These are phyloP conservation scores for Lutjanus argentimaculatus DNA, from an alignment of 2,797 vertebrate species.

Conservation along the genomic window DNA sequence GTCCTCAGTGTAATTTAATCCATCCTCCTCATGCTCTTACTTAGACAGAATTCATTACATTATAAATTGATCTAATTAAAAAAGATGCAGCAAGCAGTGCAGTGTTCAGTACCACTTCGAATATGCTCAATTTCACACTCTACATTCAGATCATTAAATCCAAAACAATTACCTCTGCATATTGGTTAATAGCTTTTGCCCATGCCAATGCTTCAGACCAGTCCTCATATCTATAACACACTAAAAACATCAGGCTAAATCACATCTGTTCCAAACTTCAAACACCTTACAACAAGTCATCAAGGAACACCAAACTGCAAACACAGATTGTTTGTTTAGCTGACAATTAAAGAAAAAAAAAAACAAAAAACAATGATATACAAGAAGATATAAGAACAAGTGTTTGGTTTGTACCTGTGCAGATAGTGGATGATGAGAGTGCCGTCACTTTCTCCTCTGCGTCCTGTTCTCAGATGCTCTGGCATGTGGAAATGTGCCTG, in stretches of 20 bases:
- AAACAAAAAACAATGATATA: no score
- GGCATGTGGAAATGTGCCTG: constrained; percentile 66
- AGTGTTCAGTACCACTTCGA: constrained; percentile 30
- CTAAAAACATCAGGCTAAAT: constrained; percentile 36
- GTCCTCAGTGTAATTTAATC: constrained; percentile 9
- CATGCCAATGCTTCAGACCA: constrained; percentile 26
- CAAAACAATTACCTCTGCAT: constrained; percentile 7
- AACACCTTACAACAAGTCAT: constrained; percentile 21
- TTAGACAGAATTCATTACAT: constrained; percentile 44
- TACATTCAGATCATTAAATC: constrained; percentile 40
- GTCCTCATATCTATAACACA: constrained; percentile 4
- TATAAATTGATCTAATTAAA: constrained; percentile 32
- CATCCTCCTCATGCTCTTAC: neutral
- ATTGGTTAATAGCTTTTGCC: constrained; percentile 8
- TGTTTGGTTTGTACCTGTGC: constrained; percentile 76
- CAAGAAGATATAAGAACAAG: constrained; percentile 28
- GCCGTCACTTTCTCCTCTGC: constrained; percentile 59
- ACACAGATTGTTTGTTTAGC: constrained; percentile 18
- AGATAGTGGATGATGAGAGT: constrained; percentile 56
- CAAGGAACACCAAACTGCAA: constrained; percentile 30
- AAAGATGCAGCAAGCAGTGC: constrained; percentile 14
- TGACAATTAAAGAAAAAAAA: neutral
- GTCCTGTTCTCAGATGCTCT: constrained; percentile 67
- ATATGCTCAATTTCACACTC: constrained; percentile 36
- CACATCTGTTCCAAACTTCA: constrained; percentile 40